A percentile compares a stretch with the other conserved stretches of the same genome.
Conservation (phyloP, 2,797 vertebrate species). For the Odontamblyopus rebecca region DNA sequence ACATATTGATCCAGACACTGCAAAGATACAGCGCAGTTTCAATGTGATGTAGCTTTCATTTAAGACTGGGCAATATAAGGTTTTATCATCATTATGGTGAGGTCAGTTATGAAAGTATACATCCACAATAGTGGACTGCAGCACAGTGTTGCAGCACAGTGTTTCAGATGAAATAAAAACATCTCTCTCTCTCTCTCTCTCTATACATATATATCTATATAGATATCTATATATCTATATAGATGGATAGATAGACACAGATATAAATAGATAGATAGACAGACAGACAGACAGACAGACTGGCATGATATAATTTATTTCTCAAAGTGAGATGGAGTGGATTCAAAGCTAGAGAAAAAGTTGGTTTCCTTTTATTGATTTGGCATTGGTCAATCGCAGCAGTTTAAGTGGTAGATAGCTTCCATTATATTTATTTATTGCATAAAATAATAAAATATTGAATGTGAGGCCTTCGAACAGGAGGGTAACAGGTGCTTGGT, state of each 20-base stretch:
- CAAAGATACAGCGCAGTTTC: conserved; percentile 23
- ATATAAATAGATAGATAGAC: too few relatives aligned
- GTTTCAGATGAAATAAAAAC: not conserved
- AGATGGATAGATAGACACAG: too few relatives aligned
- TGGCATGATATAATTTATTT: not conserved
- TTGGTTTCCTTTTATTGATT: not conserved
- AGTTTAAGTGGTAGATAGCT: not conserved
- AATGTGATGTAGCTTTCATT: conserved; percentile 28
- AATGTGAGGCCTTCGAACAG: too few relatives aligned
- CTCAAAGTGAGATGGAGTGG: not conserved
- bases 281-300: too few relatives aligned
- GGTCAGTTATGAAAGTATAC: not conserved
- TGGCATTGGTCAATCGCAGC: not conserved
- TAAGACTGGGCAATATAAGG: not conserved
- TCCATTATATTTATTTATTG: too few relatives aligned
- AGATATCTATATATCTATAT: too few relatives aligned
- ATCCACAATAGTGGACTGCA: not conserved
- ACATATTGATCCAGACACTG: conserved; percentile 30
- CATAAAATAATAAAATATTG: too few relatives aligned
- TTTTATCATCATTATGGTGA: conserved; percentile 2
- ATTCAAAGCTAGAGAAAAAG: not conserved
- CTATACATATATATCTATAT: not conserved
- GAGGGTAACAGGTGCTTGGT: too few relatives aligned
- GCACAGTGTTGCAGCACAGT: not conserved
- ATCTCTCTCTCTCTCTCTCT: too few relatives aligned